These are phyloP conservation scores for Ctenoplectra terminalis DNA, from an alignment of 1,140 invertebrate genomes.

Conservation along the genomic window DNA sequence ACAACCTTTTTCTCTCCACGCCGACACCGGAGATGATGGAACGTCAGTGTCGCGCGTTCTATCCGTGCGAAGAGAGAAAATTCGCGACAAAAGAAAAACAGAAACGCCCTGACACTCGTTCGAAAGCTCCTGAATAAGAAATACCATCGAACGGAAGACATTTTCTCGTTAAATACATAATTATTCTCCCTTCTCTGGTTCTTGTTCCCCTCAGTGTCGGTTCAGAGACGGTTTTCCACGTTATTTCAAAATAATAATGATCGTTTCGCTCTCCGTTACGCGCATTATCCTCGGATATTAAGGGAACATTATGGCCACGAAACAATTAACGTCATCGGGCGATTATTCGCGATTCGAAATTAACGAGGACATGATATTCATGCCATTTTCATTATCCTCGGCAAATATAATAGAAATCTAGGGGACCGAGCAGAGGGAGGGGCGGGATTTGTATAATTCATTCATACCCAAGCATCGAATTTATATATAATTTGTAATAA, in stretches of 20 bases:
- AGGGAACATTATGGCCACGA: not conserved
- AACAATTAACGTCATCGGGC: slow-evolving; percentile 3
- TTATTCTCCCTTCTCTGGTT: slow-evolving; percentile 24
- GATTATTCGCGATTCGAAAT: slow-evolving; percentile 14
- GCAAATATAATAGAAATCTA: slow-evolving; percentile 18
- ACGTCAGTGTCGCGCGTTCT: slow-evolving; percentile 43
- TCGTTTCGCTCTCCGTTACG: not conserved
- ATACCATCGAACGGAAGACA: slow-evolving; percentile 55
- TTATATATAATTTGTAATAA: slow-evolving; percentile 10
- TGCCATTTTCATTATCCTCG: not conserved
- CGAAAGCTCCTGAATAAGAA: slow-evolving; percentile 63
- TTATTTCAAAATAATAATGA: slow-evolving; percentile 38
- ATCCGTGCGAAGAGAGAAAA: slow-evolving; percentile 41
- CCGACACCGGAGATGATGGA: slow-evolving; percentile 3
- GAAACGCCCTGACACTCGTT: slow-evolving; percentile 39
- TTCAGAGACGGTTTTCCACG: not conserved
- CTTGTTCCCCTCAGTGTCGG: too few relatives aligned
- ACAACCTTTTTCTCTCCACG: slow-evolving; percentile 26
- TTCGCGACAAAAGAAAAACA: slow-evolving; percentile 56
- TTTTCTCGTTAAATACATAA: slow-evolving; percentile 68
- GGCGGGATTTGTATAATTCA: not conserved
- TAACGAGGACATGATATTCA: not conserved
- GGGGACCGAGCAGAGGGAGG: too few relatives aligned
- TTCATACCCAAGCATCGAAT: not conserved
- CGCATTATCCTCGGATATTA: slow-evolving; percentile 25